phyloP scores from a whole-genome alignment of 2,797 vertebrate genomes.

The Salmo trutta region DNA sequence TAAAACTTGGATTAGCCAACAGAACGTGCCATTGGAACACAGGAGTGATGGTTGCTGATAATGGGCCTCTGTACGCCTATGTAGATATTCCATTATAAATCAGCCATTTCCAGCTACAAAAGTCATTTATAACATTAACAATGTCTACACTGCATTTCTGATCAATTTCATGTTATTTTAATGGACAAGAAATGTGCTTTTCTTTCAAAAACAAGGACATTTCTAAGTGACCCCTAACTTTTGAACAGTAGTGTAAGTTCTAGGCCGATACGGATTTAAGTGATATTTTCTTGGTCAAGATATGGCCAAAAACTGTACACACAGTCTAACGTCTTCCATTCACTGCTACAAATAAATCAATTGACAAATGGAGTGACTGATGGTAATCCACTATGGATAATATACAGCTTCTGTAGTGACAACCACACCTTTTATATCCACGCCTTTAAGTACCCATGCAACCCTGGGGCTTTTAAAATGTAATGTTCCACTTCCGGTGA shows the following conservation, averaged over 20 bases:
- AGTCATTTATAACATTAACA: no score
- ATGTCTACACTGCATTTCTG: no score
- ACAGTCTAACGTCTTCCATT: neutral
- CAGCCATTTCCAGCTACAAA: no score
- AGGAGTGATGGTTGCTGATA: no score
- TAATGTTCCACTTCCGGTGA: neutral
- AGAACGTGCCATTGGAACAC: neutral
- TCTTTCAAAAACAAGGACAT: no score
- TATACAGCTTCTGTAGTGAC: neutral
- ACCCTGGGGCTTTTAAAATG: neutral
- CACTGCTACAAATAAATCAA: neutral
- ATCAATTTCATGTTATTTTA: no score
- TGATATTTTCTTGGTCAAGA: neutral
- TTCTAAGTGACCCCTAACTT: no score
- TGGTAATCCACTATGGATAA: neutral
- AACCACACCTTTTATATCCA: no score
- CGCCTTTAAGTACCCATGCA: neutral
- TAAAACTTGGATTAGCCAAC: neutral
- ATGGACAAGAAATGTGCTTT: no score
- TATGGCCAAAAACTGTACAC: neutral
- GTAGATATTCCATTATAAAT: no score
- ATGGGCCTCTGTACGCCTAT: no score
- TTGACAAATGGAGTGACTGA: neutral
- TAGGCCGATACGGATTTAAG: neutral
- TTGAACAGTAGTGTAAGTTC: neutral